Evolutionary conservation across 2,113 vertebrate species (phyloP).

Genomic region (Acanthochromis polyacanthus): DNA sequence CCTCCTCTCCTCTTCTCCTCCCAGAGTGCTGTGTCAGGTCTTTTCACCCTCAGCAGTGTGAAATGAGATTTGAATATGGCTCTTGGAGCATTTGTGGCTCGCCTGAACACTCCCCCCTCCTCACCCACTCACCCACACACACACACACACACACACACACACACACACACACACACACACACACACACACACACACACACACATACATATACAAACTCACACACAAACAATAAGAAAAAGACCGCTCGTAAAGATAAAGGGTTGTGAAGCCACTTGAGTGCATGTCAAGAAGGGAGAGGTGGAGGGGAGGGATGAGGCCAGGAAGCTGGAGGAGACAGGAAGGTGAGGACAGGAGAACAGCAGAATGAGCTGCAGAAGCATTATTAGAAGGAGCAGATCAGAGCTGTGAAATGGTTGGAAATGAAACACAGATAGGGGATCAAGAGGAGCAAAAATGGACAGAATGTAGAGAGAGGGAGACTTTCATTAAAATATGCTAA

Average conservation of each 20-base stretch:
- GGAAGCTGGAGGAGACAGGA: slow-evolving; percentile 26
- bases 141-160: not conserved
- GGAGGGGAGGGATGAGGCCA: slow-evolving; percentile 5
- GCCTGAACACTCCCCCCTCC: not conserved
- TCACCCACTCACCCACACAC: not conserved
- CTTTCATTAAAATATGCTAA: slow-evolving; percentile 54
- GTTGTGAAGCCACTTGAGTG: slow-evolving; percentile 52
- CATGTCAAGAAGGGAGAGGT: slow-evolving; percentile 23
- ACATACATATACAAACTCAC: not conserved
- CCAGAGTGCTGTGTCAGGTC: slow-evolving; percentile 79
- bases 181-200: not conserved
- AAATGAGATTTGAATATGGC: slow-evolving; percentile 82
- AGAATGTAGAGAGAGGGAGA: slow-evolving; percentile 14
- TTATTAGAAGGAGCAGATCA: slow-evolving; percentile 53
- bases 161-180: not conserved
- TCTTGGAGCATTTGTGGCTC: slow-evolving; percentile 57
- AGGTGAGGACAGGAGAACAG: slow-evolving; percentile 13
- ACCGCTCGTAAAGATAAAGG: slow-evolving; percentile 63
- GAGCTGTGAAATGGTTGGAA: slow-evolving; percentile 50
- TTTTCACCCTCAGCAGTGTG: slow-evolving; percentile 76
- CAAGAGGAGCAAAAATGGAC: slow-evolving; percentile 42
- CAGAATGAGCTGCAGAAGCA: slow-evolving; percentile 13
- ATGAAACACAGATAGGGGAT: slow-evolving; percentile 45
- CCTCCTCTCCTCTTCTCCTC: slow-evolving; percentile 38
- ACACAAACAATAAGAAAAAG: slow-evolving; percentile 20